Evolutionary conservation across 2,888 invertebrate species (phyloP), one percentile per base, ranked within the genome.

Genomic region (Xanthia togata): DNA sequence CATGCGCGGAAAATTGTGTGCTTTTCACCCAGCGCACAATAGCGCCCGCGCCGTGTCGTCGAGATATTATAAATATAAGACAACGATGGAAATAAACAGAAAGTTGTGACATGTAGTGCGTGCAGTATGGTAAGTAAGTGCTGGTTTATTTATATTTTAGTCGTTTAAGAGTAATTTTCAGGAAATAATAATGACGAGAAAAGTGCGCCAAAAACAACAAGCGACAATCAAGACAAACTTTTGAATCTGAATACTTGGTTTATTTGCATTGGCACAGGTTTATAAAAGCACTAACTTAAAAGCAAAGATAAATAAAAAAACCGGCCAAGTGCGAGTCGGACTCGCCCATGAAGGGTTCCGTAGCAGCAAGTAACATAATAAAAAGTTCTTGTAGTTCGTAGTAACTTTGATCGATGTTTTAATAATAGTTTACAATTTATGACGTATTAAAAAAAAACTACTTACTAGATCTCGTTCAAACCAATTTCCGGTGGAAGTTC

Each of bases 1-100:
- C 86, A 82, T 79, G 86, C 86, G 83, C 90, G 90, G 92, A 89
- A 93, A 92, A 92, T 92, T 89, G 87, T 82, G 86, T 81, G 82
- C 85, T 90, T 91, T 90, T 91, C 91, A 91, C 91, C 86, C 64
- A 73, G 62, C 83, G 59, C 83, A 86, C 84, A 86, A 87, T 85
- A 82, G 85, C 71, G 53, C 68, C 63, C 72, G 82, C 71, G 63
- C 69, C 63, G 72, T 41, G 65, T 70, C 78, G 57, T 59, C 67
- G 57, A 79, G 53, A 87, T 81, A 88, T 89, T 89, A 89, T 89
- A 89, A 82, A 89, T 89, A 84, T 82, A 78, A 86, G 86, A 81
- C 76, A 77, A 70, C 72, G 77, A 67, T 59, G 38, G 76, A 76
- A 76, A 73, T 67, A 76, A 72, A 76, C 87, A 86, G 81, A 82